Percentiles rank a stretch among this genome's conserved stretches.
Conservation (phyloP, 2,113 vertebrate species). For the Motacilla alba region DNA sequence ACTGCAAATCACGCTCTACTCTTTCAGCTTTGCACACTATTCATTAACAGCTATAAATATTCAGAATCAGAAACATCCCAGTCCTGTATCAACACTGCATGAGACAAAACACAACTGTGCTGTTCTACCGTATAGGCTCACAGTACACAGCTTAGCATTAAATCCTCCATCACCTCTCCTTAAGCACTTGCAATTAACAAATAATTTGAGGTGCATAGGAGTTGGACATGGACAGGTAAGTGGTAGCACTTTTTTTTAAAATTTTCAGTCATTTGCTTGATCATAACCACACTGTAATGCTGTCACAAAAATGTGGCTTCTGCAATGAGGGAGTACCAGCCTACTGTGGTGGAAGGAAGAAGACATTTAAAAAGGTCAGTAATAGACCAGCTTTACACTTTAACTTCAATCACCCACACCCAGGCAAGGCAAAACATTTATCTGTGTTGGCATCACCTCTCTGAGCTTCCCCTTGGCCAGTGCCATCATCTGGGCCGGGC, state of each 20-base stretch:
- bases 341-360: constrained; percentile 2
- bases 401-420: constrained; percentile 4
- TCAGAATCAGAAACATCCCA: neutral
- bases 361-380: constrained; percentile 59
- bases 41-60: constrained; percentile 9
- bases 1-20: neutral
- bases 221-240: neutral
- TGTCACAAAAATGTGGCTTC: constrained; percentile 28
- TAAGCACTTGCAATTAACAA: neutral
- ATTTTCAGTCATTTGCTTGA: neutral
- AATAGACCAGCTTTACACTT: constrained; percentile 58
- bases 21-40: neutral
- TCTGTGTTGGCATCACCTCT: neutral
- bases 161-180: neutral
- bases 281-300: neutral
- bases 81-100: neutral
- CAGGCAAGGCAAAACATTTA: neutral
- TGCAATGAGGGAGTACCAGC: neutral
- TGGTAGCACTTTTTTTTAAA: neutral
- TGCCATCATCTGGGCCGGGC: neutral
- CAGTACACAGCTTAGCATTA: neutral
- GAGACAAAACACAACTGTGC: neutral
- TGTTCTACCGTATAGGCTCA: neutral
- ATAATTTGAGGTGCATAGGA: neutral
- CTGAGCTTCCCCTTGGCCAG: neutral